Conservation (phyloP, 1,140 invertebrate species). For the Catajapyx aquilonaris region DNA sequence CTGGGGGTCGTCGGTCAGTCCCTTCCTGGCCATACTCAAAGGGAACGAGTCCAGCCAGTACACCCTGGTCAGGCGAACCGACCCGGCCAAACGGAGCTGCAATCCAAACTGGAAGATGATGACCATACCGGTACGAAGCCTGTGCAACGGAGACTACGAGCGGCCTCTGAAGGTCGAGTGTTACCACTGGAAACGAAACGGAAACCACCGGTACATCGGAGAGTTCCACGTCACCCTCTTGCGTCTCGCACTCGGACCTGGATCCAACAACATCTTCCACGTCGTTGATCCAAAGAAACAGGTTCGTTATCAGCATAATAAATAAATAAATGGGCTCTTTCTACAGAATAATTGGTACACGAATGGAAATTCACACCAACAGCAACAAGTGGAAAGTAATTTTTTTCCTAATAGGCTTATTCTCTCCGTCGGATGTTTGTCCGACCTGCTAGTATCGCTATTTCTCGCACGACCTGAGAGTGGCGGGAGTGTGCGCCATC, state of each 20-base stretch:
- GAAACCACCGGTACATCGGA: slow-evolving; percentile 26
- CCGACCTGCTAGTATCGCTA: too few relatives aligned
- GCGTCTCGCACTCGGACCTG: slow-evolving; percentile 10
- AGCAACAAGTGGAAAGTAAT: too few relatives aligned
- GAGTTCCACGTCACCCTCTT: slow-evolving; percentile 14
- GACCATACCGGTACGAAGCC: slow-evolving; percentile 25
- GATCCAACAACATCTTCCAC: slow-evolving; percentile 6
- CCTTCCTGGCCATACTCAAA: slow-evolving; percentile 31
- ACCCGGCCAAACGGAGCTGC: slow-evolving; percentile 28
- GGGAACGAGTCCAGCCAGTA: slow-evolving; percentile 23
- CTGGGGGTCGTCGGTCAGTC: slow-evolving; percentile 32
- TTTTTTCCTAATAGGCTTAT: too few relatives aligned
- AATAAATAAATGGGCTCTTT: too few relatives aligned
- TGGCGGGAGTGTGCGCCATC: too few relatives aligned
- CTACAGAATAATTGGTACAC: too few relatives aligned
- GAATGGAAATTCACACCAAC: too few relatives aligned
- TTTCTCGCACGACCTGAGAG: too few relatives aligned
- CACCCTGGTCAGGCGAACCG: slow-evolving; percentile 24
- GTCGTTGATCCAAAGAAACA: slow-evolving; percentile 14
- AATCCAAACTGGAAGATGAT: slow-evolving; percentile 34
- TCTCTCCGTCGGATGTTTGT: too few relatives aligned
- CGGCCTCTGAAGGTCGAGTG: slow-evolving; percentile 21
- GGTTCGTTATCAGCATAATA: too few relatives aligned
- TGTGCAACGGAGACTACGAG: slow-evolving; percentile 38
- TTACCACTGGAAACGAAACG: slow-evolving; percentile 19